Conservation (phyloP, 2,113 vertebrate genomes). For the Paratilapia polleni region DNA sequence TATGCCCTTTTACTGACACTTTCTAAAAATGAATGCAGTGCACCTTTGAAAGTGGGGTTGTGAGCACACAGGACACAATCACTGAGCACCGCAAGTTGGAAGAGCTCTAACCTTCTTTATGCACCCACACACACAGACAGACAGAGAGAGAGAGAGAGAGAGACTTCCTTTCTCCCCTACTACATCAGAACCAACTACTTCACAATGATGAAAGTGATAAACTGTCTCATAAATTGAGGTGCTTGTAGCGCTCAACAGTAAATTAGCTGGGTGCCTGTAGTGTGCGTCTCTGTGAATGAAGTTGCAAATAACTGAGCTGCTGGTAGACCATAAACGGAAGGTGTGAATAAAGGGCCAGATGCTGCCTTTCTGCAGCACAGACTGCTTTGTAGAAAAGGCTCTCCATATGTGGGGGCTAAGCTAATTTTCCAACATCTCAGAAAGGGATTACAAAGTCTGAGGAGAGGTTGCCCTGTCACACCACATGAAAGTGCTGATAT, state of each 20-base stretch:
- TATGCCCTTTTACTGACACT: not conserved
- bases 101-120: slow-evolving; percentile 19
- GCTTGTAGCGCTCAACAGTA: not conserved
- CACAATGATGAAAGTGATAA: slow-evolving; percentile 35
- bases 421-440: slow-evolving; percentile 34
- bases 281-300: not conserved
- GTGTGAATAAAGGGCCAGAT: slow-evolving; percentile 46
- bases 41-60: slow-evolving; percentile 7
- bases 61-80: slow-evolving; percentile 16
- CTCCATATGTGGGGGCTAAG: slow-evolving; percentile 20
- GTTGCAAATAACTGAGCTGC: not conserved
- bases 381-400: slow-evolving; percentile 15
- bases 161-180: slow-evolving; percentile 21
- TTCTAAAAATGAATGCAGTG: not conserved
- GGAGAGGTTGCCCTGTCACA: not conserved
- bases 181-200: slow-evolving; percentile 22
- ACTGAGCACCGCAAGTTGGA: slow-evolving; percentile 1
- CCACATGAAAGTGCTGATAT: not conserved
- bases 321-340: slow-evolving; percentile 28
- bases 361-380: slow-evolving; percentile 7
- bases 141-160: not conserved
- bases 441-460: slow-evolving; percentile 17
- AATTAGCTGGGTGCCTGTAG: slow-evolving; percentile 3
- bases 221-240: slow-evolving; percentile 11
- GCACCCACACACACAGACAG: slow-evolving; percentile 25